Percentiles rank a stretch among this genome's conserved stretches.
phyloP scores from a whole-genome alignment of 2,113 vertebrate species.

The Zosterops borbonicus region DNA sequence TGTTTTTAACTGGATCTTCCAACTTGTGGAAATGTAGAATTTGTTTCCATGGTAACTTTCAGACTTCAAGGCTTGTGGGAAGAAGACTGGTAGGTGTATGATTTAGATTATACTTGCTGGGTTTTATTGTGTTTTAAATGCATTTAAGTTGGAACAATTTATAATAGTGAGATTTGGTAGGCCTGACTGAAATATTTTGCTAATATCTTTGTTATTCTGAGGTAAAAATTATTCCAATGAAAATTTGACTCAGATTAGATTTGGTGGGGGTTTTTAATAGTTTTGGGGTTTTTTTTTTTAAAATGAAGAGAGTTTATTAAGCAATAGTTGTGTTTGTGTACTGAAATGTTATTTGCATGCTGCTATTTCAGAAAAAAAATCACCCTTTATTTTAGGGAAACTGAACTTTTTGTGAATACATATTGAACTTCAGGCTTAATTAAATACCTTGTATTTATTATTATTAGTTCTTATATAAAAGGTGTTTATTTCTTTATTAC shows the following conservation, averaged over 20 bases:
- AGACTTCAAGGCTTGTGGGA: background rate
- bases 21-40: constrained; percentile 33
- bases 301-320: background rate
- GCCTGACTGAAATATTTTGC: background rate
- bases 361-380: background rate
- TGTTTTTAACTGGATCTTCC: constrained; percentile 16
- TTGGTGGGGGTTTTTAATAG: background rate
- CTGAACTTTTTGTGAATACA: background rate
- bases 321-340: background rate
- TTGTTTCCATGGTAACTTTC: constrained; percentile 68
- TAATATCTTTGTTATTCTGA: background rate
- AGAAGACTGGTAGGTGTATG: constrained; percentile 5
- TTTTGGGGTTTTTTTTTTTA: background rate
- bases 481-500: background rate
- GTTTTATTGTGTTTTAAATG: constrained; percentile 34
- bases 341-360: background rate
- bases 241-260: background rate
- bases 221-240: background rate
- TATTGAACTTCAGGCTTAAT: background rate
- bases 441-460: background rate
- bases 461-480: background rate
- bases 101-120: constrained; percentile 29
- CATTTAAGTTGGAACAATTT: constrained; percentile 4
- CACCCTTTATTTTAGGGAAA: background rate
- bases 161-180: background rate